Conservation (phyloP, 2,888 invertebrate species). For the Cynaeus angustus region DNA sequence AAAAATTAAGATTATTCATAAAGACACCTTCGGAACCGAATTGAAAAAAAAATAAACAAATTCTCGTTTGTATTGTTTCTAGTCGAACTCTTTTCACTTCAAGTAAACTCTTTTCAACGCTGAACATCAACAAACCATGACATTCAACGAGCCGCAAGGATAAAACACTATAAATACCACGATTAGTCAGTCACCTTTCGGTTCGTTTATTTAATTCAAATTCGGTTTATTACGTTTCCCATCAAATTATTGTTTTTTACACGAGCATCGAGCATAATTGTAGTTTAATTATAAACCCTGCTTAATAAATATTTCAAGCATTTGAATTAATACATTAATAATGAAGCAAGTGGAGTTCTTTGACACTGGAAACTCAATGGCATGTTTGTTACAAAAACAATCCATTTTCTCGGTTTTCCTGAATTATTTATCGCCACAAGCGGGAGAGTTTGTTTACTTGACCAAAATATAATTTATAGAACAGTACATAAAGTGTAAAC, state of each 20-base stretch:
- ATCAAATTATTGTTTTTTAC: conserved; percentile 4
- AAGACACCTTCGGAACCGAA: neutral
- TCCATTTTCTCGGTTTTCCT: conserved; percentile 3
- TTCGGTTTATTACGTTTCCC: conserved; percentile 4
- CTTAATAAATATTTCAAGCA: conserved; percentile 5
- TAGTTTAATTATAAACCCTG: conserved; percentile 6
- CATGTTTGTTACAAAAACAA: neutral
- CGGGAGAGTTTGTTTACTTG: too few species aligned
- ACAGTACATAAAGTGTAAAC: too few species aligned
- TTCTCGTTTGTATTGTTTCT: neutral
- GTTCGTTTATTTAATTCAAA: conserved; percentile 12
- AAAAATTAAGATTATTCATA: neutral
- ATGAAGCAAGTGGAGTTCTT: conserved; percentile 2
- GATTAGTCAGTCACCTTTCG: conserved; percentile 31
- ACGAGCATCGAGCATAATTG: conserved; percentile 3
- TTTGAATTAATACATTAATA: conserved; percentile 6
- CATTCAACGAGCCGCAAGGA: conserved; percentile 28
- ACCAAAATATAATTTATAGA: too few species aligned
- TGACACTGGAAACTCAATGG: conserved; percentile 5
- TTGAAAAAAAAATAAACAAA: neutral
- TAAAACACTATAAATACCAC: conserved; percentile 23
- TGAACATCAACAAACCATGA: conserved; percentile 22
- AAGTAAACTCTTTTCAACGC: neutral
- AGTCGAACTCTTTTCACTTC: neutral
- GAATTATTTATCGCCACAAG: conserved; percentile 3